These are phyloP conservation scores for Zootermopsis nevadensis DNA, from an alignment of 2,888 invertebrate species.

Conservation along the genomic window DNA sequence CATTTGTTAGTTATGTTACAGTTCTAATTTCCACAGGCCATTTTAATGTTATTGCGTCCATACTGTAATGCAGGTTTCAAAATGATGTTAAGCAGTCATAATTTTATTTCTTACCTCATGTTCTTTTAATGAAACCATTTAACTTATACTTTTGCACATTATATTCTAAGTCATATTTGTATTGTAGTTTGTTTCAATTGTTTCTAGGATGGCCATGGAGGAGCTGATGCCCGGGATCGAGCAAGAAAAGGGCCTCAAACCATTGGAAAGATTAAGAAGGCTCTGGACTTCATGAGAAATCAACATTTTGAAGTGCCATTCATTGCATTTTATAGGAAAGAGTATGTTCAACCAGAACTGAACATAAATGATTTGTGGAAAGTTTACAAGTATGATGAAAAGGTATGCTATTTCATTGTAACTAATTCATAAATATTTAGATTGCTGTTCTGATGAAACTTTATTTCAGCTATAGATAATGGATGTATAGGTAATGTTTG, in stretches of 20 bases:
- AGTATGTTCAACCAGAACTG: conserved; percentile 94
- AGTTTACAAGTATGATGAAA: conserved; percentile 95
- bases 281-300: conserved; percentile 95
- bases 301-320: conserved; percentile 97
- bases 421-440: too few relatives aligned
- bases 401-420: conserved; percentile 65
- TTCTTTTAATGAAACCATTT: too few relatives aligned
- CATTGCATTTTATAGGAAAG: conserved; percentile 98
- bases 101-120: too few relatives aligned
- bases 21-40: too few relatives aligned
- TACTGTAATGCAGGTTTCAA: too few relatives aligned
- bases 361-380: conserved; percentile 97
- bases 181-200: background rate
- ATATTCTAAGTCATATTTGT: background rate
- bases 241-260: conserved; percentile 76
- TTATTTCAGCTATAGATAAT: too few relatives aligned
- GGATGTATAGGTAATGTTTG: too few relatives aligned
- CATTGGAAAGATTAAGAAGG: conserved; percentile 91
- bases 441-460: too few relatives aligned
- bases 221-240: conserved; percentile 65
- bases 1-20: too few relatives aligned
- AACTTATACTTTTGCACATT: too few relatives aligned
- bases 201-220: conserved; percentile 39
- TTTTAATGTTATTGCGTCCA: too few relatives aligned
- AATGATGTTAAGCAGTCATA: too few relatives aligned